Evolutionary conservation across 2,113 vertebrate species (phyloP).

Genomic region (Bettongia penicillata): DNA sequence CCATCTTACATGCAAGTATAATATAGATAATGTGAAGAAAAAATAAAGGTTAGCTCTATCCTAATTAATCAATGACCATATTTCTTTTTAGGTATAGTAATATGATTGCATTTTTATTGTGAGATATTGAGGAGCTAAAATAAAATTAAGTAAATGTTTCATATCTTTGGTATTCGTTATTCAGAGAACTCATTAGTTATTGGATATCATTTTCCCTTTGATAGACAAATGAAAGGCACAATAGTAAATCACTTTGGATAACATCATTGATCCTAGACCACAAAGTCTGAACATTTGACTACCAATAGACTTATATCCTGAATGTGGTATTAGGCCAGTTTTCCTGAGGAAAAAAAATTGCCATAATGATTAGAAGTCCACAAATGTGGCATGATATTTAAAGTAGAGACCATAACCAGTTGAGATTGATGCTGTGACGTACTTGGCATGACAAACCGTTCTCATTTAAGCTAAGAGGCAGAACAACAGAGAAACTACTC

Average conservation of each 20-base stretch:
- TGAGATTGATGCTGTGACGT: conserved; percentile 18
- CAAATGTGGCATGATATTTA: not conserved
- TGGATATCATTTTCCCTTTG: conserved; percentile 23
- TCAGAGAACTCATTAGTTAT: not conserved
- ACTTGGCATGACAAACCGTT: conserved; percentile 55
- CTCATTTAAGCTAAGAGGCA: conserved; percentile 58
- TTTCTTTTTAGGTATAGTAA: not conserved
- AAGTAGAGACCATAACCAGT: not conserved
- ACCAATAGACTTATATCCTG: not conserved
- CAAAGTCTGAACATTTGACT: not conserved
- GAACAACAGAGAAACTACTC: conserved; percentile 58
- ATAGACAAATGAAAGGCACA: conserved; percentile 23
- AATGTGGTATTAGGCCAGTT: not conserved
- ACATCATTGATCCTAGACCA: not conserved
- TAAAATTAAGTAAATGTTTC: not conserved
- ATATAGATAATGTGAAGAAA: not conserved
- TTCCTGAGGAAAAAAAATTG: not conserved
- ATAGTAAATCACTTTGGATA: not conserved
- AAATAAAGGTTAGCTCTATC: not conserved
- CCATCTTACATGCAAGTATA: conserved; percentile 8
- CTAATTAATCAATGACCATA: not conserved
- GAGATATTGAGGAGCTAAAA: not conserved
- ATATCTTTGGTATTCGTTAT: fast-evolving
- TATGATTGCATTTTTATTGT: not conserved
- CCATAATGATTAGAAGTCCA: not conserved